A percentile compares a stretch with the other conserved stretches of the same genome.
Conservation (phyloP, 2,888 invertebrate genomes). For the Panopea generosa region DNA sequence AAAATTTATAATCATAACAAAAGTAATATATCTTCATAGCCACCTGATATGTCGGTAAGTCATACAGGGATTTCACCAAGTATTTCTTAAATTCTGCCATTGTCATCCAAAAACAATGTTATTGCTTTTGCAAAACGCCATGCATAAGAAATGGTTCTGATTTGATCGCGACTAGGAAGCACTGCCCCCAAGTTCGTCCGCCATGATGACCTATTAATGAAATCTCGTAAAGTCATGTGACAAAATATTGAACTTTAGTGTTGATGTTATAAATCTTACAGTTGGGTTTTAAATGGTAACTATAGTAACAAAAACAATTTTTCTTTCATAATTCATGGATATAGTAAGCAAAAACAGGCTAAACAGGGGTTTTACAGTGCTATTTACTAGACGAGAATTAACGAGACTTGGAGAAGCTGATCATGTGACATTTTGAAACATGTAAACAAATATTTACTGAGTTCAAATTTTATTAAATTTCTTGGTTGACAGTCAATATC, state of each 20-base stretch:
- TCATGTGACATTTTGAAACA: slow-evolving; percentile 14
- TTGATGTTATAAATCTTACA: no score
- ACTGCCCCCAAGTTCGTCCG: slow-evolving; percentile 44
- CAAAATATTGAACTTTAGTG: not conserved
- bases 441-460: no score
- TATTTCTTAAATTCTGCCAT: slow-evolving; percentile 37
- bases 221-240: slow-evolving; percentile 53
- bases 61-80: slow-evolving; percentile 64
- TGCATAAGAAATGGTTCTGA: not conserved
- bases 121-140: no score
- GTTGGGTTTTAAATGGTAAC: no score
- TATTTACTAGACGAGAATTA: slow-evolving; percentile 19
- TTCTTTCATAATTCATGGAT: no score
- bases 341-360: no score
- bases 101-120: no score
- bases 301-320: no score
- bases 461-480: no score
- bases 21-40: slow-evolving; percentile 63
- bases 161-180: slow-evolving; percentile 11
- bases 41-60: slow-evolving; percentile 91
- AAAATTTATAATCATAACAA: not conserved
- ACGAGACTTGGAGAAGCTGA: not conserved
- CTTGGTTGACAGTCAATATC: no score
- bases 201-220: slow-evolving; percentile 49
- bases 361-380: no score